Evolutionary conservation across 92 coral and sea anemone species (phyloP).

Genomic region (Bergia sp.): DNA sequence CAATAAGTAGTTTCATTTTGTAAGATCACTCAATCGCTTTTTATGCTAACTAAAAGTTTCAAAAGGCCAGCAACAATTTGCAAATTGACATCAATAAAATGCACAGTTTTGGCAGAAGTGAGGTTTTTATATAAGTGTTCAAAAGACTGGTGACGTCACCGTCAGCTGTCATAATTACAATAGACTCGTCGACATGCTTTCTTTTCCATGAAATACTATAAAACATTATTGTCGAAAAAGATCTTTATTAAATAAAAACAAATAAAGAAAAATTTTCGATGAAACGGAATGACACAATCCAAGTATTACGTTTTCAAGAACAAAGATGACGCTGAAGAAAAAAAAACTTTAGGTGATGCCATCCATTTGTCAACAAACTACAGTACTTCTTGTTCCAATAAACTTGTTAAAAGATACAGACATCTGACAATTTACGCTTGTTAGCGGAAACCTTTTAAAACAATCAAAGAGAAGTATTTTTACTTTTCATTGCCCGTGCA

Average conservation of each 20-base stretch:
- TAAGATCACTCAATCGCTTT: background rate
- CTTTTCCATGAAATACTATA: background rate
- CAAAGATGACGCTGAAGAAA: constrained; percentile 9
- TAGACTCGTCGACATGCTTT: constrained; percentile 10
- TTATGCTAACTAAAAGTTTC: background rate
- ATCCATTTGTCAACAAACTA: background rate
- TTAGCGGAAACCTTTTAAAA: background rate
- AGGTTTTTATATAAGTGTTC: constrained; percentile 20
- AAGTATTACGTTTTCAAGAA: background rate
- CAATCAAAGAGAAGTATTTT: too few species aligned
- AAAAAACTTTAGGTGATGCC: background rate
- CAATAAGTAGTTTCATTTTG: background rate
- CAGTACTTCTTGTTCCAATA: constrained; percentile 1
- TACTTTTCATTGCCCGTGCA: too few species aligned
- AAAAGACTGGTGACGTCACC: constrained; percentile 26
- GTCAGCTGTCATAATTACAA: constrained; percentile 30
- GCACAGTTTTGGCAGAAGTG: constrained; percentile 36
- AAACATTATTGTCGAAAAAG: background rate
- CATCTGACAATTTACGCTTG: background rate
- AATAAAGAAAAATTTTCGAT: background rate
- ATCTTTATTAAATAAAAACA: background rate
- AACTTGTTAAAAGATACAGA: background rate
- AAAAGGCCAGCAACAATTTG: background rate
- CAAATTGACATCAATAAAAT: constrained; percentile 23
- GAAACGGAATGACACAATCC: background rate